Evolutionary conservation across 2,113 vertebrate species (phyloP).

Genomic region (Setophaga kirtlandii): DNA sequence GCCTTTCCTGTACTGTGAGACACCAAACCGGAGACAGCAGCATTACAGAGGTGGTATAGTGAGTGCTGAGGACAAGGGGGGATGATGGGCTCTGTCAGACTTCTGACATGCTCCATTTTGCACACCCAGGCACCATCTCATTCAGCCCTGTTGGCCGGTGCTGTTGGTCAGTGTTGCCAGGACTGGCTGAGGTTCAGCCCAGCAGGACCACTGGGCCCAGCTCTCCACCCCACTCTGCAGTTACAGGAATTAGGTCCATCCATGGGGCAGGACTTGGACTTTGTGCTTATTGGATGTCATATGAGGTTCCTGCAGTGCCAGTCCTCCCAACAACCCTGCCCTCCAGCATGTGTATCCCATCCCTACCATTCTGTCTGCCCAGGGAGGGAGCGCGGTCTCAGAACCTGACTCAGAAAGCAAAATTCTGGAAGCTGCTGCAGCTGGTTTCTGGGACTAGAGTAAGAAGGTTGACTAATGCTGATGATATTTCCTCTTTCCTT

Average conservation of each 20-base stretch:
- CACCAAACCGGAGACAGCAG: neutral
- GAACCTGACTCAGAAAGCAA: slow-evolving; percentile 27
- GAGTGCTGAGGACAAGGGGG: neutral
- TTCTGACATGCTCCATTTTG: rapidly evolving
- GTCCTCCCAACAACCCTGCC: neutral
- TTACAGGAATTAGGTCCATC: neutral
- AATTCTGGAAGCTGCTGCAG: neutral
- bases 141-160: neutral
- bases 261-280: neutral
- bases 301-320: neutral
- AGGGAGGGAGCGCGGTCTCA: neutral
- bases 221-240: neutral
- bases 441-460: neutral
- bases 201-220: neutral
- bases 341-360: rapidly evolving
- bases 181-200: neutral
- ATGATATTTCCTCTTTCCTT: slow-evolving; percentile 41
- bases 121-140: rapidly evolving
- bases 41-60: rapidly evolving
- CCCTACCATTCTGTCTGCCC: rapidly evolving
- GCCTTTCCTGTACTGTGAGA: neutral
- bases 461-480: slow-evolving; percentile 15
- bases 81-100: too few relatives aligned
- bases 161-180: rapidly evolving
- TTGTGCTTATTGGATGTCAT: neutral